A percentile compares a stretch with the other conserved stretches of the same genome.
These are phyloP conservation scores for Peromyscus polionotus DNA, from an alignment of 2,113 vertebrate species.

Conservation along the genomic window DNA sequence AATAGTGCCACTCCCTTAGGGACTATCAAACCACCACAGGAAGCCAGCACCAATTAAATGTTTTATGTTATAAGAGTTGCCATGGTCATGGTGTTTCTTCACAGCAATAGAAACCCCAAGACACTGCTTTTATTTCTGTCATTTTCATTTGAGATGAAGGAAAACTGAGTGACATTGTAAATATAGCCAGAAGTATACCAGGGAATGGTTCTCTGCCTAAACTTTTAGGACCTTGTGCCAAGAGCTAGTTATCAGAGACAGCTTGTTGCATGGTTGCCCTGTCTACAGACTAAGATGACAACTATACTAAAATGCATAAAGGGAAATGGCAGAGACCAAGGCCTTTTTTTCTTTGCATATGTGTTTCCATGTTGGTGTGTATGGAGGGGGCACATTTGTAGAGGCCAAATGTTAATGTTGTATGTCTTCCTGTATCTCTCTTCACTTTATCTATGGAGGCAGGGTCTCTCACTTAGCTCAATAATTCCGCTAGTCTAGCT, in stretches of 20 bases:
- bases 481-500: neutral
- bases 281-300: neutral
- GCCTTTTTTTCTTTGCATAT: neutral
- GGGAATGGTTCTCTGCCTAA: neutral
- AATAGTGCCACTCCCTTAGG: neutral
- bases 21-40: neutral
- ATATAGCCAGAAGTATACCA: neutral
- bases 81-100: neutral
- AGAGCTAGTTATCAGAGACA: neutral
- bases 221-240: neutral
- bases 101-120: neutral
- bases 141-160: neutral
- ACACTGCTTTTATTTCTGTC: neutral
- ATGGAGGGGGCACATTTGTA: neutral
- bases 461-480: too few species aligned
- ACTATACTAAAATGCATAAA: neutral
- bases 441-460: neutral
- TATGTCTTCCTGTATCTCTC: too few species aligned
- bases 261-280: neutral
- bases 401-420: neutral
- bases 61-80: neutral
- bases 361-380: neutral
- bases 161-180: neutral
- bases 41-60: neutral
- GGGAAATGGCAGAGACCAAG: neutral